Evolutionary conservation across 1,140 invertebrate genomes (phyloP).

Genomic region (Meloidogyne floridensis): DNA sequence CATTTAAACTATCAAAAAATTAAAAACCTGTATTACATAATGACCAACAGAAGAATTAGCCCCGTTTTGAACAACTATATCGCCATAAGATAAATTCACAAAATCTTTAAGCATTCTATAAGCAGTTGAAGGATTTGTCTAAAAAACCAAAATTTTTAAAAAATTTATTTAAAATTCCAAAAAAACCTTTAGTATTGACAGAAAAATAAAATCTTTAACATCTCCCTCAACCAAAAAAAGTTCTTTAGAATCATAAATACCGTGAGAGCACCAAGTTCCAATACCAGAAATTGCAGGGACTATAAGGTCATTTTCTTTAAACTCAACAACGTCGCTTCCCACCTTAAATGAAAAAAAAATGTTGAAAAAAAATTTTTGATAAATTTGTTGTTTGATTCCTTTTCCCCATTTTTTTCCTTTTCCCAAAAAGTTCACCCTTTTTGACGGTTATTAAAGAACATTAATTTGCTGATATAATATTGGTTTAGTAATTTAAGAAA

Average conservation of each 20-base stretch:
- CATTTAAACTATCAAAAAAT: constrained; percentile 71
- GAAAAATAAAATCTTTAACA: constrained; percentile 78
- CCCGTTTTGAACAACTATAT: constrained; percentile 90
- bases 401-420: too few species aligned
- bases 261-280: constrained; percentile 56
- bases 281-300: constrained; percentile 56
- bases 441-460: too few species aligned
- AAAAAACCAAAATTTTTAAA: neutral
- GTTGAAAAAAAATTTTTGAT: too few species aligned
- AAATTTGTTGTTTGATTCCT: too few species aligned
- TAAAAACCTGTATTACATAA: constrained; percentile 73
- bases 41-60: constrained; percentile 94
- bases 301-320: constrained; percentile 56
- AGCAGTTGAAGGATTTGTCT: constrained; percentile 90
- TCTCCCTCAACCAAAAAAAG: constrained; percentile 43
- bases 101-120: constrained; percentile 88
- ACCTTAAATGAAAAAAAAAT: constrained; percentile 41
- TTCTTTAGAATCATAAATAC: constrained; percentile 44
- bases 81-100: constrained; percentile 76
- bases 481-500: too few species aligned
- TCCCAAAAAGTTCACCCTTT: too few species aligned
- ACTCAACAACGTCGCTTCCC: constrained; percentile 40
- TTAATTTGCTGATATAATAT: too few species aligned
- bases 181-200: constrained; percentile 53
- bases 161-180: neutral